A percentile compares a stretch with the other conserved stretches of the same genome.
phyloP scores from a whole-genome alignment of 2,113 vertebrate species.

The Rhodinocichla rosea region DNA sequence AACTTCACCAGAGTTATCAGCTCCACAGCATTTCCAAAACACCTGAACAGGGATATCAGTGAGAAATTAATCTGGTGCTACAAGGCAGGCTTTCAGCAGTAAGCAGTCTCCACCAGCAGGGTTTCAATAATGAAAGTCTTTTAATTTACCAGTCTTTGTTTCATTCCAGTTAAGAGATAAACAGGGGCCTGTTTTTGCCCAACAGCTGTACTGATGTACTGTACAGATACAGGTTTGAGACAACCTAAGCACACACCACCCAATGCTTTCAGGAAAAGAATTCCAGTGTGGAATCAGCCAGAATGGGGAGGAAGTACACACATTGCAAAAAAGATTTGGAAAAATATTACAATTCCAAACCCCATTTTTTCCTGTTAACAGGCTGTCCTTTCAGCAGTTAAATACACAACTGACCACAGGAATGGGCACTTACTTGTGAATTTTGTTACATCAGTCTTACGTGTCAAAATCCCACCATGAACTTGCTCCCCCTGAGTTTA shows the following conservation, averaged over 20 bases:
- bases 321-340: not conserved
- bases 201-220: not conserved
- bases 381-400: not conserved
- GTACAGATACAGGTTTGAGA: not conserved
- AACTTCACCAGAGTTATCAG: not conserved
- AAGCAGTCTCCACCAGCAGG: not conserved
- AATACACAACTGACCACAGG: not conserved
- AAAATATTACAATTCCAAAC: not conserved
- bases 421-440: not conserved
- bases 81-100: not conserved
- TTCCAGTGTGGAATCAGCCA: not conserved
- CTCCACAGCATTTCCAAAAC: not conserved
- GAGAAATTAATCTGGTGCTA: not conserved
- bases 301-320: not conserved
- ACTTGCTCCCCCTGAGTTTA: not conserved
- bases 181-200: not conserved
- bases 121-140: not conserved
- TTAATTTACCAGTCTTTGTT: not conserved
- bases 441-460: not conserved
- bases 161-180: not conserved
- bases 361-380: not conserved
- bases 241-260: not conserved
- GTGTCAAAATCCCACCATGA: not conserved
- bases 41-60: not conserved
- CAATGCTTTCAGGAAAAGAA: not conserved